Base-by-base conservation (phyloP, 1,140 invertebrate species). In the Metopolophium dirhodum region DNA sequence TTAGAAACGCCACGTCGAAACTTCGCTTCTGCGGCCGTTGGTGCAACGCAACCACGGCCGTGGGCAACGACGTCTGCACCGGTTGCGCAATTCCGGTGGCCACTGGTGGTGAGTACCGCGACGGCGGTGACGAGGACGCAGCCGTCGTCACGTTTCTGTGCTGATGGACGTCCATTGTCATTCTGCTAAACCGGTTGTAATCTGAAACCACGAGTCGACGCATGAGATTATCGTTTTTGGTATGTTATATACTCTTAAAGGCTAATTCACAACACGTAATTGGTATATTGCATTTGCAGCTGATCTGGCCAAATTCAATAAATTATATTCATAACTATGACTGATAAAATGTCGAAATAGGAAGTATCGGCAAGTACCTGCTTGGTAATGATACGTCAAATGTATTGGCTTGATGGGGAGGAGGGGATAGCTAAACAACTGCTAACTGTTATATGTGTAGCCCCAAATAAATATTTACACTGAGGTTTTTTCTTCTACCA, bases 1-100 rank as follows among this genome's bases (percentile, higher is more conserved):
- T 98, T 9, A 98, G 95, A 94, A 98, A 98, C 3, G 98, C 98
- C 0, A 98, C 98, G 94, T 98, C 98, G 94, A 98, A 98, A 23
- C 97, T 97, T 30, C 98, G 95, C 94, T 98, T 98, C 26, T 93
- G 91, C 54, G n/a, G 94, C 90, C 87, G 94, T 68, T 35, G 94
- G 87, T 26, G 94, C 89, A 94, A 45, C 23, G 87, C 88, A 22
- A 90, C 45, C 85, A 93, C 49, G 0, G 89, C 35, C 85, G 92
- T 41, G 0, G 89, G 37, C 23, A 89, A 77, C 11, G 93, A 86
- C n/a, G 91, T 77, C 23, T 77, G 61, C 14, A 90, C 93, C 47
- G 88, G 88, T 37, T 94, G 93, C 47, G 88, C 83, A 9, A 41
- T 35, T 54, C 47, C 47, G 90, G 93, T 86, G 45, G 47, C 82